Percentiles rank a stretch among this genome's conserved stretches.
Conservation (phyloP, 2,797 vertebrate species). For the Lepus townsendii region DNA sequence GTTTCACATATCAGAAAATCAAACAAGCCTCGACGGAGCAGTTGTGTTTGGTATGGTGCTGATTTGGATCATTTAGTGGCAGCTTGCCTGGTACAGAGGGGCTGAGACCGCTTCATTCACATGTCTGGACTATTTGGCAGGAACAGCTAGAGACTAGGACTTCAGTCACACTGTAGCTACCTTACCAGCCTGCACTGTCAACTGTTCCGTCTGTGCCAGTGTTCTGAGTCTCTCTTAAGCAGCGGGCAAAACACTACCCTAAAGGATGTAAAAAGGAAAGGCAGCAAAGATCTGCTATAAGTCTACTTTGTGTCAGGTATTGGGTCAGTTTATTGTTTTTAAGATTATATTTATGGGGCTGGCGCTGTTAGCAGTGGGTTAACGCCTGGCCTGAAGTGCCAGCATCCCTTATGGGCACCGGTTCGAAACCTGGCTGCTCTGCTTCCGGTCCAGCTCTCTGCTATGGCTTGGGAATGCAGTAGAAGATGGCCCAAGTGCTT, state of each 20-base stretch:
- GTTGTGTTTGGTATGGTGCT: not conserved
- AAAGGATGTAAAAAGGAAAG: slow-evolving; percentile 19
- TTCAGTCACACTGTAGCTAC: not conserved
- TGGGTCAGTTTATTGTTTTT: not conserved
- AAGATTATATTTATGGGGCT: no score
- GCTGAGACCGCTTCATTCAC: not conserved
- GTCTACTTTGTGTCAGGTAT: not conserved
- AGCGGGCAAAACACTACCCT: not conserved
- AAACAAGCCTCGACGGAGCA: not conserved
- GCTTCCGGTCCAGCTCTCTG: no score
- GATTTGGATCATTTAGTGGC: not conserved
- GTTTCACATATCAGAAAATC: not conserved
- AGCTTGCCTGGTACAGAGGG: not conserved
- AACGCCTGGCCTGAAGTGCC: no score
- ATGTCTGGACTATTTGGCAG: not conserved
- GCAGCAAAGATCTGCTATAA: not conserved
- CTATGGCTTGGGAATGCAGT: no score
- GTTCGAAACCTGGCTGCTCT: no score
- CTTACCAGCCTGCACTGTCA: not conserved
- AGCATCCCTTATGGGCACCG: no score
- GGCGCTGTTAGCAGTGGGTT: no score
- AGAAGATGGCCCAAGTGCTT: no score
- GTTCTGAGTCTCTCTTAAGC: not conserved
- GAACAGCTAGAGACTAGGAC: not conserved
- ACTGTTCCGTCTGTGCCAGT: not conserved